Base-by-base conservation (phyloP, 2,888 invertebrate species). In the Trilocha varians region DNA sequence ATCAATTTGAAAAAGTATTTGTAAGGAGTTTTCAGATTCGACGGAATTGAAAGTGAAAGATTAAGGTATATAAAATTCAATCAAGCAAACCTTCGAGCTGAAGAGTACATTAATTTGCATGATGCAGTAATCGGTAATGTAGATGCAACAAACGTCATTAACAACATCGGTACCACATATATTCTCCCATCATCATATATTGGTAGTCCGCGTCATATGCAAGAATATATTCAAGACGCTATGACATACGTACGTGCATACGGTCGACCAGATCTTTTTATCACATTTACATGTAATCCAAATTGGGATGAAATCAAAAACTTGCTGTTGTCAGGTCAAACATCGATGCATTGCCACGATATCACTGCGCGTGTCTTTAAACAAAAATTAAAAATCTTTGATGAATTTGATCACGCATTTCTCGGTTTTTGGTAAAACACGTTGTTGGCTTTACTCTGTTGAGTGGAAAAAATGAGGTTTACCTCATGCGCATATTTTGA, bases 401-500 rank as follows among this genome's bases (percentile, higher is more conserved):
- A 18, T 18, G 4, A 8, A 18, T 18, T 18, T 18, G 4, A 18
- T 18, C 8, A 8, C 8, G 4, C 4, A 18, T 5, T 18, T 5
- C 8, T 18, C 18, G 8, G 8, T 18, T 18, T 18, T 18, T 18
- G 18, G 18, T 42, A 3, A 9, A 14, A 11, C 38, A 38, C 5
- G 38, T 42, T 39, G 13, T 14, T 9, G 18, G 18, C 18, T 18
- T 4, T 18, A 50, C 45, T 43, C 52, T 5, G 35, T 50, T 18
- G 45, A 54, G 38, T 54, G 54, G 53, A 50, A 54, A 45, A 55
- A 56, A 38, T 8, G 18, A 18, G 18, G 18, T 18, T 18, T 18
- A 8, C 18, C 53, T 25, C 51, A 54, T 45, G 51, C 51, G 6
- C 56, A 55, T 37, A 50, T 57, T 48, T 44, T 58, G 32, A 16